A percentile compares a stretch with the other conserved stretches of the same genome.
Conservation (phyloP, 2,113 vertebrate species). For the Oryzias melastigma region DNA sequence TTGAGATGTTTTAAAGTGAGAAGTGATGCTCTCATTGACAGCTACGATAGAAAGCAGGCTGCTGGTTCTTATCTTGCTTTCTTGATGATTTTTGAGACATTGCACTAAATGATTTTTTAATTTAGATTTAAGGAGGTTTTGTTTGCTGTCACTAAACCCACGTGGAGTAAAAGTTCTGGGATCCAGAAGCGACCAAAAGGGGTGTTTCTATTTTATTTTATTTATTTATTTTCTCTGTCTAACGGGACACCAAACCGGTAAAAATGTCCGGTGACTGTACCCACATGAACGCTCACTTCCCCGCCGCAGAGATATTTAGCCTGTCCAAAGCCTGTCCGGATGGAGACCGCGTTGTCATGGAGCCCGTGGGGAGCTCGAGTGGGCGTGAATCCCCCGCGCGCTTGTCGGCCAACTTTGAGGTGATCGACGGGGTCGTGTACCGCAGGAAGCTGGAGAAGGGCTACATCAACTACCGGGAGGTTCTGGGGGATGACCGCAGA, state of each 20-base stretch:
- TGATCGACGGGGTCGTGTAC: conserved; percentile 76
- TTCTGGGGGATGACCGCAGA: conserved; percentile 73
- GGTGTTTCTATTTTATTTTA: too few species aligned
- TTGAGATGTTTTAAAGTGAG: conserved; percentile 17
- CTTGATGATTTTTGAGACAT: not conserved
- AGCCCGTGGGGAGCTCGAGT: conserved; percentile 18
- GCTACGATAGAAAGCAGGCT: conserved; percentile 17
- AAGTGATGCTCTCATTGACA: conserved; percentile 51
- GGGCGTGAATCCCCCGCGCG: conserved; percentile 28
- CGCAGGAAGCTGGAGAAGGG: conserved; percentile 81
- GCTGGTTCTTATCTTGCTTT: conserved; percentile 16
- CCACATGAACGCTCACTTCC: conserved; percentile 44
- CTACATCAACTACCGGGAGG: conserved; percentile 79
- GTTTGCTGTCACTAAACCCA: conserved; percentile 49
- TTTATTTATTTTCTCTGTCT: too few species aligned
- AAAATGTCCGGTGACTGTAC: conserved; percentile 75
- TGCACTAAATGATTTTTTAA: not conserved
- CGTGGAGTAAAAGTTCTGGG: conserved; percentile 51
- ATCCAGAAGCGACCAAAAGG: not conserved
- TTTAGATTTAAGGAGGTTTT: not conserved
- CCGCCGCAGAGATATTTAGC: conserved; percentile 47
- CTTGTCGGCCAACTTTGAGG: conserved; percentile 70
- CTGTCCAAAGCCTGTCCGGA: conserved; percentile 50
- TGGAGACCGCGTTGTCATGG: conserved; percentile 29
- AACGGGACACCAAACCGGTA: conserved; percentile 7